Evolutionary conservation across 2,888 invertebrate species (phyloP).

Genomic region (Ptychoptera contaminata): DNA sequence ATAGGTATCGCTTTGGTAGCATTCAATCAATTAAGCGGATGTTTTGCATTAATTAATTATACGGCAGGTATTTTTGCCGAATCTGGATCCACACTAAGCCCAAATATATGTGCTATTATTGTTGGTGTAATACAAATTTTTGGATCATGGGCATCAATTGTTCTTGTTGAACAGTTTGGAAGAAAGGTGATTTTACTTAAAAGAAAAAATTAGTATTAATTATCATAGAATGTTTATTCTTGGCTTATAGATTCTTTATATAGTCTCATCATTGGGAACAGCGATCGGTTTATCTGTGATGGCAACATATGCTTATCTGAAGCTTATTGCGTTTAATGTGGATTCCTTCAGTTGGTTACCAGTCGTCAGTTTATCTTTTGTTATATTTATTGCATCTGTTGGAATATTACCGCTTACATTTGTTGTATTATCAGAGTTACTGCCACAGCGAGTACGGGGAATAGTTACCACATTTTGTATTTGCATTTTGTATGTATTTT

Average conservation of each 20-base stretch:
- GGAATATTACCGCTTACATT: conserved; percentile 23
- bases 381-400: conserved; percentile 20
- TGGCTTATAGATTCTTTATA: conserved; percentile 19
- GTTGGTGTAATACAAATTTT: conserved; percentile 22
- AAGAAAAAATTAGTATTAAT: too few species aligned
- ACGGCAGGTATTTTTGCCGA: conserved; percentile 23
- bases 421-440: conserved; percentile 22
- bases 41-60: conserved; percentile 23
- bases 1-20: conserved; percentile 16
- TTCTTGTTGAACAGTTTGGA: conserved; percentile 22
- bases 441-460: conserved; percentile 24
- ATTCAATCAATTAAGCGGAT: conserved; percentile 21
- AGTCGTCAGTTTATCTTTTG: conserved; percentile 19
- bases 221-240: too few species aligned
- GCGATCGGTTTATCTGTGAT: conserved; percentile 17
- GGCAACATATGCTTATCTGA: conserved; percentile 18
- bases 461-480: conserved; percentile 12
- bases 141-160: conserved; percentile 19
- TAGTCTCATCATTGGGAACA: conserved; percentile 20
- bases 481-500: too few species aligned
- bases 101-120: conserved; percentile 23
- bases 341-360: conserved; percentile 20
- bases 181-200: too few species aligned
- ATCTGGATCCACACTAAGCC: conserved; percentile 19
- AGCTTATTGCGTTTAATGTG: conserved; percentile 12